phyloP scores from a whole-genome alignment of 37 sponge, comb jelly and placozoan species.

The Aphrocallistes beatrix region DNA sequence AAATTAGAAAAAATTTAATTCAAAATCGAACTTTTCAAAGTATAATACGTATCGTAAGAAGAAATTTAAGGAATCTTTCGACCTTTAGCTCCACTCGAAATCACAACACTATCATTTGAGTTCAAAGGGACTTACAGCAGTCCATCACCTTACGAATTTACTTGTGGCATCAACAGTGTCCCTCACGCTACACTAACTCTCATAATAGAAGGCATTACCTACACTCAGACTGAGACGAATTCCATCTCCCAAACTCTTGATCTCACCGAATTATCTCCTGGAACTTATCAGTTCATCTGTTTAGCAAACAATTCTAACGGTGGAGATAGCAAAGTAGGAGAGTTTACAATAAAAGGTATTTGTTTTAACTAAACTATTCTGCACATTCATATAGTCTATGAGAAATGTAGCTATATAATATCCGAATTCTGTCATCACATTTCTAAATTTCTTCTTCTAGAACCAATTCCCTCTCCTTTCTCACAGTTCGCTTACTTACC shows the following conservation, averaged over 20 bases:
- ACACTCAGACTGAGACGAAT: not conserved
- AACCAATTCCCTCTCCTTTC: conserved; percentile 9
- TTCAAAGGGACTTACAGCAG: not conserved
- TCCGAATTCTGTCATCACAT: not conserved
- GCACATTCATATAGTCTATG: no score
- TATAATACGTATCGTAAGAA: no score
- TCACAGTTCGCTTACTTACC: not conserved
- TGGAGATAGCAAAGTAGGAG: not conserved
- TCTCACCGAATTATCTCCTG: not conserved
- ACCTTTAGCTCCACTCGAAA: not conserved
- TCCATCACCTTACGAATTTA: not conserved
- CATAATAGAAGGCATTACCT: not conserved
- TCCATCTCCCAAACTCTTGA: not conserved
- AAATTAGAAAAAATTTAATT: no score
- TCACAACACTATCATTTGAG: not conserved
- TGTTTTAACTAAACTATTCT: no score
- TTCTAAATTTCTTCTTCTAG: not conserved
- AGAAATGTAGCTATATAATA: not conserved
- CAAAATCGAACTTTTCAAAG: no score
- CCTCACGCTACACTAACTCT: conserved; percentile 1
- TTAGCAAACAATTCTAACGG: conserved; percentile 7
- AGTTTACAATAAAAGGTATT: not conserved
- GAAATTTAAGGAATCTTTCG: not conserved
- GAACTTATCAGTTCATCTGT: not conserved
- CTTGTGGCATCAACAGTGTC: not conserved